Evolutionary conservation across 2,888 invertebrate species (phyloP).

Genomic region (Tupiocoris notatus): DNA sequence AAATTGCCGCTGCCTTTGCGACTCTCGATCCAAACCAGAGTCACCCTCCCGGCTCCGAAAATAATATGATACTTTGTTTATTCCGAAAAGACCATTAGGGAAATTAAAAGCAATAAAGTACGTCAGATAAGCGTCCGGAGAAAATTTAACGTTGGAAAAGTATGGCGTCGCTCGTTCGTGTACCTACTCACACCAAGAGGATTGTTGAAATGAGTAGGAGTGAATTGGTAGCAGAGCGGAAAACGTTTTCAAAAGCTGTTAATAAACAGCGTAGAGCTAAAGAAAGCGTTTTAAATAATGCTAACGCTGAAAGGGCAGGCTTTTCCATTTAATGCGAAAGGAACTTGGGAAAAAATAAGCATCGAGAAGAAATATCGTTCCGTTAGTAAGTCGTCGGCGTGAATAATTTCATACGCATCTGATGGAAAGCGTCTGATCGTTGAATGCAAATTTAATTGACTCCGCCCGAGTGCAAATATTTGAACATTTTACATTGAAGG

Average conservation of each 20-base stretch:
- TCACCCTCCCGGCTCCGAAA: slow-evolving; percentile 9
- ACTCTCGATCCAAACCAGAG: no score
- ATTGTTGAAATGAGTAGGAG: neutral
- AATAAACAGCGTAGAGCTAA: slow-evolving; percentile 16
- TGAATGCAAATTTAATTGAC: neutral
- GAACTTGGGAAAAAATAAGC: neutral
- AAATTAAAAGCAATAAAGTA: slow-evolving; percentile 28
- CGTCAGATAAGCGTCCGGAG: neutral
- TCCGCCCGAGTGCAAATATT: no score
- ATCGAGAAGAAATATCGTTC: neutral
- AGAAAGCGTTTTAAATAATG: neutral
- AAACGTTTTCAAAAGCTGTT: slow-evolving; percentile 11
- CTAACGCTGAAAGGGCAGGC: neutral
- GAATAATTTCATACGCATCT: neutral
- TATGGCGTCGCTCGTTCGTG: neutral
- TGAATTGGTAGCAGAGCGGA: slow-evolving; percentile 1
- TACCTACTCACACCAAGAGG: neutral
- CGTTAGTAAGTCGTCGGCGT: neutral
- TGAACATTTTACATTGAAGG: no score
- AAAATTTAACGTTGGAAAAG: neutral
- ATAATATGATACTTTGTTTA: slow-evolving; percentile 27
- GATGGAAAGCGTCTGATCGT: neutral
- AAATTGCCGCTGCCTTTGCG: neutral
- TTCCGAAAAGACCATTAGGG: slow-evolving; percentile 26
- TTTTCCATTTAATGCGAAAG: neutral